Evolutionary conservation across 92 coral and sea anemone species (phyloP).

Genomic region (Blastomussa wellsi): DNA sequence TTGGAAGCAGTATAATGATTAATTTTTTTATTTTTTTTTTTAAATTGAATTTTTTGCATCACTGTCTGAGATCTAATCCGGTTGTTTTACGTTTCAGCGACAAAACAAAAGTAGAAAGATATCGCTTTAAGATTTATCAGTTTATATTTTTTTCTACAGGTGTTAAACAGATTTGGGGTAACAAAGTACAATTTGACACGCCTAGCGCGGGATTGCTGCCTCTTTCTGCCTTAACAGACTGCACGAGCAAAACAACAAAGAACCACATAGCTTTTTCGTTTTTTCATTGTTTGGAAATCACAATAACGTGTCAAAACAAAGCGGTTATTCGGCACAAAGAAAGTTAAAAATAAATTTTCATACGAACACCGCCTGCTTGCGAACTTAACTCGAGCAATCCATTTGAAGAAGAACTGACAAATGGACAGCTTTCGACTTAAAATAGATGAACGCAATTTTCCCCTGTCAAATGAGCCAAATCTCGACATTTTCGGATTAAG

Average conservation of each 20-base stretch:
- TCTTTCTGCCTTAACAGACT: neutral
- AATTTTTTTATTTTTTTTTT: neutral
- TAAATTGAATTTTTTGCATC: neutral
- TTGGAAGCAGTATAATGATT: neutral
- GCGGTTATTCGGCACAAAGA: neutral
- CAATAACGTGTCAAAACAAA: neutral
- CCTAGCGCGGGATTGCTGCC: neutral
- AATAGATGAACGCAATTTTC: neutral
- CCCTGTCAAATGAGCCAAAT: neutral
- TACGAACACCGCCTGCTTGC: neutral
- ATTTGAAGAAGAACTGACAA: neutral
- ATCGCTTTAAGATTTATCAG: neutral
- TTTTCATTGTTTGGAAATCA: neutral
- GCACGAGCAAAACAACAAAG: neutral
- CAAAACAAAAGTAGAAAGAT: conserved; percentile 6
- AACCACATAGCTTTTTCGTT: neutral
- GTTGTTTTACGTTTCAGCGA: neutral
- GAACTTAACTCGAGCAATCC: neutral
- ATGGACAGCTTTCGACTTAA: neutral
- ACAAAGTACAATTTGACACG: neutral
- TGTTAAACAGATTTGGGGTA: neutral
- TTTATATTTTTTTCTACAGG: neutral
- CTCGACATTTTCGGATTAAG: conserved; percentile 20
- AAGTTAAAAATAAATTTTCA: neutral
- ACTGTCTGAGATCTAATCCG: neutral